A percentile compares a stretch with the other conserved stretches of the same genome.
Conservation (phyloP, 2,797 vertebrate genomes). For the Lutjanus campechanus region DNA sequence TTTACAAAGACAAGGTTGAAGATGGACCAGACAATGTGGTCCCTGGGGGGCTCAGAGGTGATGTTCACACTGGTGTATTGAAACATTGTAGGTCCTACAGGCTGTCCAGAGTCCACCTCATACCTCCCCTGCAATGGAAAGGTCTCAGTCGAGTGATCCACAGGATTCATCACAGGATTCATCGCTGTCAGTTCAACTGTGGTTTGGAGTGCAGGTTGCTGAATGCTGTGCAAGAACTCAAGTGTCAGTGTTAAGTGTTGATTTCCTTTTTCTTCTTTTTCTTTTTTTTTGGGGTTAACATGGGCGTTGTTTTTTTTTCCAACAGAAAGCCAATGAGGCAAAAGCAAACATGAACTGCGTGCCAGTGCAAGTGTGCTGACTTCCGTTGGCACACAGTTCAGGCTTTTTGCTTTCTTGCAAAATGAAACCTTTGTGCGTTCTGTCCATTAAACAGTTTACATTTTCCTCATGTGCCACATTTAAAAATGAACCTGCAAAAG, state of each 20-base stretch:
- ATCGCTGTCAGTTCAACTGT: background rate
- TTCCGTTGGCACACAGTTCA: no score
- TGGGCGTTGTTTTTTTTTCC: accelerated
- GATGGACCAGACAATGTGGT: constrained; percentile 69
- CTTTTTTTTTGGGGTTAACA: background rate
- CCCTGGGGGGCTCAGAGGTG: background rate
- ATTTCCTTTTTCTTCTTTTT: background rate
- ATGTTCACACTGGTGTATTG: constrained; percentile 32
- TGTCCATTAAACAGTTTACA: background rate
- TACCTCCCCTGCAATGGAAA: background rate
- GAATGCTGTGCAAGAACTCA: background rate
- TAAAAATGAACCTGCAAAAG: background rate
- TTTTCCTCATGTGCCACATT: background rate
- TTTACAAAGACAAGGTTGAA: background rate
- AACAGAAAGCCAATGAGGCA: background rate
- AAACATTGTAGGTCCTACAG: background rate
- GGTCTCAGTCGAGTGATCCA: accelerated
- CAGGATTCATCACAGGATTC: constrained; percentile 8
- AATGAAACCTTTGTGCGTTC: background rate
- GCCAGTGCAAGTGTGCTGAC: background rate
- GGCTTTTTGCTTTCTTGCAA: background rate
- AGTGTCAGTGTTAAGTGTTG: background rate
- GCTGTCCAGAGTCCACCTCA: background rate
- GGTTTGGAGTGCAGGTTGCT: background rate
- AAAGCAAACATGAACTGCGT: background rate